phyloP scores from a whole-genome alignment of 2,797 vertebrate genomes.

The Sebastes glaucus region DNA sequence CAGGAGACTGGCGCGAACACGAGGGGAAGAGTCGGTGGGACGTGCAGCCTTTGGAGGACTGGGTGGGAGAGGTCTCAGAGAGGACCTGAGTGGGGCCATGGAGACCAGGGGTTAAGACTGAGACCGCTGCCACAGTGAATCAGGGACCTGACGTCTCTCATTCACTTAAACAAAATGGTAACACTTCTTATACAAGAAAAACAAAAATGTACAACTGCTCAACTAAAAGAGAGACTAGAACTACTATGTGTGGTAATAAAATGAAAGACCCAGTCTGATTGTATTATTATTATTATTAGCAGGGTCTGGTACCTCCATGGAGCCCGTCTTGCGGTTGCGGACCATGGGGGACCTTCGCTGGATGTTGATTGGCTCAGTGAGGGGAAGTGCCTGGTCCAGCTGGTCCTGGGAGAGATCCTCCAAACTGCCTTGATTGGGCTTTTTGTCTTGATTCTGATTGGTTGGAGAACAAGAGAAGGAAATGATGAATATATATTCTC shows the following conservation, averaged over 20 bases:
- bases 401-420: constrained; percentile 91
- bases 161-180: constrained; percentile 8
- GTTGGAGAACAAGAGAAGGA: not conserved
- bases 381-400: constrained; percentile 77
- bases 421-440: constrained; percentile 90
- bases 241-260: not conserved
- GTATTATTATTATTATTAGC: not conserved
- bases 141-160: not conserved
- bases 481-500: not conserved
- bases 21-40: constrained; percentile 93
- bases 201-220: not conserved
- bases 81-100: constrained; percentile 86
- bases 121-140: not conserved
- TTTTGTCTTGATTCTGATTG: constrained; percentile 88
- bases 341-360: constrained; percentile 89
- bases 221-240: not conserved
- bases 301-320: constrained; percentile 91
- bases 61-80: constrained; percentile 87
- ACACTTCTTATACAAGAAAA: not conserved
- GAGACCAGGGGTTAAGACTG: constrained; percentile 35
- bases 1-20: constrained; percentile 90
- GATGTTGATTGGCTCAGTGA: constrained; percentile 83
- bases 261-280: not conserved
- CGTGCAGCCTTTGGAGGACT: constrained; percentile 62
- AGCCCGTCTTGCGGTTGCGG: constrained; percentile 91